Percentiles rank a stretch among this genome's conserved stretches.
Evolutionary conservation across 2,888 invertebrate species (phyloP).

Genomic region (Aporophyla nigra): DNA sequence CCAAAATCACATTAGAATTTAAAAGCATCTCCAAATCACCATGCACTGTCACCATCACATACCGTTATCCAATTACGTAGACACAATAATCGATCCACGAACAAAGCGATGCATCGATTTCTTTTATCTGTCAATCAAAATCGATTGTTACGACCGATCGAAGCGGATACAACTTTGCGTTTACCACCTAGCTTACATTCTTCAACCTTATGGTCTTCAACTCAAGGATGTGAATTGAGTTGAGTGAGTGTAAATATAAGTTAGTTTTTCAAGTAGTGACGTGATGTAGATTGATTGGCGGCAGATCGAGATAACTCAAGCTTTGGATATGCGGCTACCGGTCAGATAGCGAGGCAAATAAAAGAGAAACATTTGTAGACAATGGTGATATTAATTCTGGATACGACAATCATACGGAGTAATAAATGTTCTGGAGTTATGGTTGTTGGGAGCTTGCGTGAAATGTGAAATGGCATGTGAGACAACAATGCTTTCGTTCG

Average conservation of each 20-base stretch:
- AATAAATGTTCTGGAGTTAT: constrained; percentile 69
- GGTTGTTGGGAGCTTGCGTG: constrained; percentile 61
- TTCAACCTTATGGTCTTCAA: constrained; percentile 20
- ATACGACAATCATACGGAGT: constrained; percentile 68
- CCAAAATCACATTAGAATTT: constrained; percentile 25
- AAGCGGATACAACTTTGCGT: constrained; percentile 50
- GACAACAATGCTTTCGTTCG: constrained; percentile 61
- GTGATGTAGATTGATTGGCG: constrained; percentile 82
- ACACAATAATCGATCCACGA: constrained; percentile 82
- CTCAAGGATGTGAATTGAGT: constrained; percentile 29
- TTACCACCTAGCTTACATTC: not conserved
- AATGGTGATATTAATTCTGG: constrained; percentile 69
- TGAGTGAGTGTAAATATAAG: constrained; percentile 19
- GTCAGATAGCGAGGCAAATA: constrained; percentile 71
- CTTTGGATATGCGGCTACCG: constrained; percentile 82
- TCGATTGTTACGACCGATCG: constrained; percentile 82
- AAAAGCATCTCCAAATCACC: constrained; percentile 53
- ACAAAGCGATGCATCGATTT: constrained; percentile 83
- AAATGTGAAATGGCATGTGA: constrained; percentile 63
- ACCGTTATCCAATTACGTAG: constrained; percentile 81
- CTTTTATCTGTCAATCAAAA: constrained; percentile 88
- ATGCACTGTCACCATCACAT: constrained; percentile 61
- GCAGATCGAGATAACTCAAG: constrained; percentile 81
- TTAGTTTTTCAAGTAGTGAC: constrained; percentile 68
- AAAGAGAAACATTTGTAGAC: constrained; percentile 69